A percentile compares a stretch with the other conserved stretches of the same genome.
These are phyloP conservation scores for Apotomis betuletana DNA, from an alignment of 2,888 invertebrate genomes.

Conservation along the genomic window DNA sequence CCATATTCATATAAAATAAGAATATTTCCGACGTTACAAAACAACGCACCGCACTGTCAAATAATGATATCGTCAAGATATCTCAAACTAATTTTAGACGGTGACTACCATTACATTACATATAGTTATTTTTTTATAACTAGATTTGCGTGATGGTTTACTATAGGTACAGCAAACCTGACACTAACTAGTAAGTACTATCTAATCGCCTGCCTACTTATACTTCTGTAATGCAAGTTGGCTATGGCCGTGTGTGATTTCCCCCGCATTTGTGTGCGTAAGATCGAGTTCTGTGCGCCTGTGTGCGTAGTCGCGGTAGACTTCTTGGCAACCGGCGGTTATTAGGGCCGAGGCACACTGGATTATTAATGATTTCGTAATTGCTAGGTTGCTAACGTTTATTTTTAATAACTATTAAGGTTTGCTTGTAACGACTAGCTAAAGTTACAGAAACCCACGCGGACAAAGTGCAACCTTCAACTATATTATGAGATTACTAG, in stretches of 20 bases:
- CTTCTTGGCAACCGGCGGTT: conserved; percentile 67
- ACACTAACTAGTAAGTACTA: neutral
- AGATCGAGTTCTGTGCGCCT: conserved; percentile 60
- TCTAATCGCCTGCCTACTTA: conserved; percentile 15
- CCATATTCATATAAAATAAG: too few species aligned
- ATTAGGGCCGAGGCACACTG: conserved; percentile 49
- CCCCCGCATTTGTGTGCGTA: conserved; percentile 58
- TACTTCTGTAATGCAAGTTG: conserved; percentile 13
- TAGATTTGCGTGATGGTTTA: too few species aligned
- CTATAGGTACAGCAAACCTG: too few species aligned
- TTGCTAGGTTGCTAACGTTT: conserved; percentile 34
- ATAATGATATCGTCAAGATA: too few species aligned
- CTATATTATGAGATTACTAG: too few species aligned
- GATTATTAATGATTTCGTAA: conserved; percentile 2
- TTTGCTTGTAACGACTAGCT: neutral
- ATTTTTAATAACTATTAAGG: neutral
- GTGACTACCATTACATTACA: too few species aligned
- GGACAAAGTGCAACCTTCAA: too few species aligned
- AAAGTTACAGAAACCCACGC: too few species aligned
- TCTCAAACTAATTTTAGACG: too few species aligned
- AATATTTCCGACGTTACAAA: too few species aligned
- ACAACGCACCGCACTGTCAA: too few species aligned
- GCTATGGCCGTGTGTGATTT: conserved; percentile 54
- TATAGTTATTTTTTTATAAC: too few species aligned
- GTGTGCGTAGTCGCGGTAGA: conserved; percentile 65